Conservation (phyloP, 2,888 invertebrate genomes). For the Ptychoptera contaminata region DNA sequence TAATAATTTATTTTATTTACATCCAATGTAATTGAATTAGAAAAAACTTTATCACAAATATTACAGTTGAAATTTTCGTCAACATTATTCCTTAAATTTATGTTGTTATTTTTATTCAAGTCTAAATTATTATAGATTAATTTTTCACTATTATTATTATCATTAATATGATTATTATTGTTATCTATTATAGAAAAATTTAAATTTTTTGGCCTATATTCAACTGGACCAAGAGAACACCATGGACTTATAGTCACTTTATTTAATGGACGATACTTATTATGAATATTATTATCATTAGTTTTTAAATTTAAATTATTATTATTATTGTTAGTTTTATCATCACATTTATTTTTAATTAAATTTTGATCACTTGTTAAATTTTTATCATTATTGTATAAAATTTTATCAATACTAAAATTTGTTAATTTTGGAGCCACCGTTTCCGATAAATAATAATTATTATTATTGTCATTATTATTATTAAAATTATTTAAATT, state of each 20-base stretch:
- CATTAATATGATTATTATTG: neutral
- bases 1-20: conserved; percentile 14
- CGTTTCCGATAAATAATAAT: too few relatives aligned
- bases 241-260: conserved; percentile 42
- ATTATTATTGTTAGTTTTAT: neutral
- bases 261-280: conserved; percentile 27
- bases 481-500: neutral
- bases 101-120: neutral
- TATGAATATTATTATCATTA: neutral
- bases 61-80: conserved; percentile 28
- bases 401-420: conserved; percentile 27
- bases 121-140: neutral
- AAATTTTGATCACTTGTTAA: neutral
- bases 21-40: conserved; percentile 27
- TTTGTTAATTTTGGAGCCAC: conserved; percentile 20
- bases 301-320: neutral
- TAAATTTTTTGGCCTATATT: conserved; percentile 5
- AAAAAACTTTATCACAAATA: conserved; percentile 30
- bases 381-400: conserved; percentile 9
- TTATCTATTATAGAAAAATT: neutral
- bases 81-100: conserved; percentile 9
- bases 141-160: neutral
- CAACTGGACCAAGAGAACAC: conserved; percentile 32
- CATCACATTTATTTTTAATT: conserved; percentile 1
- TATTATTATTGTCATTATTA: neutral